Evolutionary conservation across 2,113 vertebrate species (phyloP).

Genomic region (Brachirus orientalis): DNA sequence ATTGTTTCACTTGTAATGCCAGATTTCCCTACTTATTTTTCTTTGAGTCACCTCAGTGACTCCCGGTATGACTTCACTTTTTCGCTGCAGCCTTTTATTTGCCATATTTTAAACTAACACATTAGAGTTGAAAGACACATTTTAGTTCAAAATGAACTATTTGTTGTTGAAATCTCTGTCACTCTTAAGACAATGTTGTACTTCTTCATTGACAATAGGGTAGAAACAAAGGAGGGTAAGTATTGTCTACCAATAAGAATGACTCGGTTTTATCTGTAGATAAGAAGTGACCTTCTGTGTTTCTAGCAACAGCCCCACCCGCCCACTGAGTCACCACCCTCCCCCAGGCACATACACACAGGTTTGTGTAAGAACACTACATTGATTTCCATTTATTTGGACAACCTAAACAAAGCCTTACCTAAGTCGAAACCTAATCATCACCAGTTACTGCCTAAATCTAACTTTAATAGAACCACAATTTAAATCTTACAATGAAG

Average conservation of each 20-base stretch:
- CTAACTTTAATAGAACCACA: too few relatives aligned
- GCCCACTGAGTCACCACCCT: background rate
- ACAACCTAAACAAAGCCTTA: too few relatives aligned
- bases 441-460: too few relatives aligned
- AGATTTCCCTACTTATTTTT: background rate
- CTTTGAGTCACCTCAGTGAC: background rate
- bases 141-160: too few relatives aligned
- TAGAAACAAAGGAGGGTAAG: background rate
- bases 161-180: background rate
- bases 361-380: background rate
- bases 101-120: too few relatives aligned
- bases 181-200: too few relatives aligned
- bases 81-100: background rate
- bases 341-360: conserved; percentile 10
- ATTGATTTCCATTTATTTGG: too few relatives aligned
- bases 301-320: conserved; percentile 8
- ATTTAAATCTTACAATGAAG: too few relatives aligned
- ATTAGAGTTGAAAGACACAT: too few relatives aligned
- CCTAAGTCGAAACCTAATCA: too few relatives aligned
- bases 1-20: background rate
- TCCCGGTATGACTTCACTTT: background rate
- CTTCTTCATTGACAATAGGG: background rate
- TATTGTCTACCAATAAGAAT: background rate
- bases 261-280: background rate
- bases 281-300: background rate